Percentiles rank a stretch among this genome's conserved stretches.
These are phyloP conservation scores for Drosophila nannoptera DNA, from an alignment of 1,140 invertebrate genomes.

Conservation along the genomic window DNA sequence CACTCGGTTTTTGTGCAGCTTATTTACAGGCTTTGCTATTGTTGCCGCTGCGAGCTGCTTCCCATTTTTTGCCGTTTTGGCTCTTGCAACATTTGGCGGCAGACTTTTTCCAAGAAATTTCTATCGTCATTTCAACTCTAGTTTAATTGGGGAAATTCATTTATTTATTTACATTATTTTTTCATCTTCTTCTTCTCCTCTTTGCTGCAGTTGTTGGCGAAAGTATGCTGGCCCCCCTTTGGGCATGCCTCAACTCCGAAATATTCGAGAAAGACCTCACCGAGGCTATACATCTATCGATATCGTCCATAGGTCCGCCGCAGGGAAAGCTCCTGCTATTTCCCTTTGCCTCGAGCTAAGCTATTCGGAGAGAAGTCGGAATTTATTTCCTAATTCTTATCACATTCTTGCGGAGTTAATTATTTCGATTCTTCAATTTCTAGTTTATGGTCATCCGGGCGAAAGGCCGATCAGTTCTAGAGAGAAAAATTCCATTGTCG, in stretches of 20 bases:
- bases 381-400: no score
- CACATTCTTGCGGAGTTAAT: no score
- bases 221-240: conserved; percentile 38
- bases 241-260: background rate
- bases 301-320: no score
- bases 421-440: background rate
- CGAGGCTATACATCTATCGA: background rate
- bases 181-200: background rate
- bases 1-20: background rate
- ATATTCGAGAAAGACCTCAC: conserved; percentile 3
- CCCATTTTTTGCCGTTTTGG: conserved; percentile 48
- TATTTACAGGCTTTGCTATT: background rate
- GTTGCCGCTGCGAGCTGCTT: conserved; percentile 25
- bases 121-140: conserved; percentile 55
- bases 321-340: no score
- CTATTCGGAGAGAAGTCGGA: no score
- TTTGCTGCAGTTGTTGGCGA: conserved; percentile 38
- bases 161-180: conserved; percentile 36
- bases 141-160: conserved; percentile 72
- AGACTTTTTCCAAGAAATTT: conserved; percentile 71
- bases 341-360: no score
- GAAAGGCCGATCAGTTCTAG: conserved; percentile 28
- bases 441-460: no score
- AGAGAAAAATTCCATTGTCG: conserved; percentile 22
- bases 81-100: conserved; percentile 50